phyloP scores from a whole-genome alignment of 2,888 invertebrate species.

The Rhagonycha lutea region DNA sequence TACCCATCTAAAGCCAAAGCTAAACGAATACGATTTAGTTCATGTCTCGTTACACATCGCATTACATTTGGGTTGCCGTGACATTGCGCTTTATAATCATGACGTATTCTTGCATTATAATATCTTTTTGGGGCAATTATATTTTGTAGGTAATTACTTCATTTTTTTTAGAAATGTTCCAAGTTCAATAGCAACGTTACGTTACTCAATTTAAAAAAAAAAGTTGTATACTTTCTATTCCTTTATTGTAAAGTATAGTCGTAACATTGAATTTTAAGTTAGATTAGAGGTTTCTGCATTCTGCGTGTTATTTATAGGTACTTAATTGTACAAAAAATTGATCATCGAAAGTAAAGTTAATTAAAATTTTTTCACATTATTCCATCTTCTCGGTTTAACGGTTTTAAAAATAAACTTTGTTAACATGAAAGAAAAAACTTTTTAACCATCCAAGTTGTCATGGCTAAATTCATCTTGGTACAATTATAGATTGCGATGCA shows the following conservation, averaged over 20 bases:
- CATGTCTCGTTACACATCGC: conserved; percentile 17
- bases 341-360: background rate
- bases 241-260: background rate
- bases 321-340: background rate
- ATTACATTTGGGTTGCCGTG: conserved; percentile 17
- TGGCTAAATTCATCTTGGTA: background rate
- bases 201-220: background rate
- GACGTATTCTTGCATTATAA: background rate
- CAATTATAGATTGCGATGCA: background rate
- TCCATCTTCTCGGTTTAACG: background rate
- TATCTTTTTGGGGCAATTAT: background rate
- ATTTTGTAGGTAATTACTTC: conserved; percentile 1
- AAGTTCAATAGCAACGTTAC: background rate
- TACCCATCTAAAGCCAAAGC: background rate
- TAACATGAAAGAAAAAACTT: background rate
- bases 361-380: background rate
- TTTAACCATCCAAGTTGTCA: background rate
- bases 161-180: background rate
- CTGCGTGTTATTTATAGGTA: background rate
- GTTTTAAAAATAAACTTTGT: background rate
- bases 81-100: conserved; percentile 17
- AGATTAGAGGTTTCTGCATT: background rate
- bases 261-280: background rate
- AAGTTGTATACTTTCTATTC: background rate
- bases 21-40: conserved; percentile 10